Evolutionary conservation across 2,888 invertebrate genomes (phyloP).

Genomic region (Plebejus melissa): DNA sequence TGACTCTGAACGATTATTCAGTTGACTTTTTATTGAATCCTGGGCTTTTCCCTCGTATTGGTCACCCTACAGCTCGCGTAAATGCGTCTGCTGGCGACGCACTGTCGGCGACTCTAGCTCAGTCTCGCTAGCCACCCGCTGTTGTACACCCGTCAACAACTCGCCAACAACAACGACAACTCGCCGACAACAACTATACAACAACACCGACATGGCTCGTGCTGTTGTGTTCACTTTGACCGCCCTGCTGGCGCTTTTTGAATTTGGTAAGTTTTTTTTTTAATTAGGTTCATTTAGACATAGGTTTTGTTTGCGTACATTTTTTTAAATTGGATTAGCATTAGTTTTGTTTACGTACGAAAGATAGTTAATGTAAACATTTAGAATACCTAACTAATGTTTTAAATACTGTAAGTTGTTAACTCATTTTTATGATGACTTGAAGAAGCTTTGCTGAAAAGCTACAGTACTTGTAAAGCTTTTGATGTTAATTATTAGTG

Average conservation of each 20-base stretch:
- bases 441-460: not conserved
- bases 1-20: constrained; percentile 4
- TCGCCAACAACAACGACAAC: constrained; percentile 46
- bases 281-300: too few species aligned
- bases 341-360: not conserved
- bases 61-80: constrained; percentile 51
- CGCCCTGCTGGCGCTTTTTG: constrained; percentile 59
- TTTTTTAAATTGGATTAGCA: not conserved
- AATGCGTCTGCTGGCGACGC: constrained; percentile 62
- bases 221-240: constrained; percentile 54
- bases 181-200: constrained; percentile 37
- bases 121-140: constrained; percentile 50
- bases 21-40: constrained; percentile 18
- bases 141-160: constrained; percentile 44
- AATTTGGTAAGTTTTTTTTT: constrained; percentile 56
- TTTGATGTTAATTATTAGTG: too few species aligned
- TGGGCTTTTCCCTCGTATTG: constrained; percentile 30
- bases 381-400: not conserved
- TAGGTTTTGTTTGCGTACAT: not conserved
- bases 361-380: not conserved
- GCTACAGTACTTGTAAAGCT: not conserved
- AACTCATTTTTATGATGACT: not conserved
- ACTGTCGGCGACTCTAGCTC: constrained; percentile 52
- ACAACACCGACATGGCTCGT: constrained; percentile 54
- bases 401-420: not conserved